A percentile compares a stretch with the other conserved stretches of the same genome.
phyloP scores from a whole-genome alignment of 2,113 vertebrate genomes.

The Cochlearius cochlearius region DNA sequence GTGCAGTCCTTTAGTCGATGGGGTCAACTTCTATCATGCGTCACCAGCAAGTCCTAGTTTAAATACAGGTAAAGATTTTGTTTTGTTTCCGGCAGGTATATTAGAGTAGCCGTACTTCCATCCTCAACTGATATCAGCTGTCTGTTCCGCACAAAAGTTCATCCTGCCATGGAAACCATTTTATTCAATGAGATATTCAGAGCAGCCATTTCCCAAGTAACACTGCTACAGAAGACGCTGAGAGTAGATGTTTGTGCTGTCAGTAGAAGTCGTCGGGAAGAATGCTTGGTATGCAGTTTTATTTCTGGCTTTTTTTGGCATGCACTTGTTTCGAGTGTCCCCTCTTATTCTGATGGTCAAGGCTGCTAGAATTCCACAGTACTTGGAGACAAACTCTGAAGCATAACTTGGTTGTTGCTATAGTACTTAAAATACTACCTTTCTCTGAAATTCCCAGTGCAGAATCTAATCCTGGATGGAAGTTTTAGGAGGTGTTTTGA shows the following conservation, averaged over 20 bases:
- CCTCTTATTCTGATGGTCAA: background rate
- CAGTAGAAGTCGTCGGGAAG: slow-evolving; percentile 65
- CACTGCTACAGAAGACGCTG: slow-evolving; percentile 78
- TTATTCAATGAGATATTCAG: slow-evolving; percentile 78
- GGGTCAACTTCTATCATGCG: background rate
- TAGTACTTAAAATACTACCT: background rate
- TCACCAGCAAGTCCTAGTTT: background rate
- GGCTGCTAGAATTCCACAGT: background rate
- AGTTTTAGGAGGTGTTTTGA: background rate
- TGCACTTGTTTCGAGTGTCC: background rate
- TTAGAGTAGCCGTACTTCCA: slow-evolving; percentile 80
- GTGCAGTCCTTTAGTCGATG: background rate
- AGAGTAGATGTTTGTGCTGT: slow-evolving; percentile 78
- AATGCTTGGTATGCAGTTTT: slow-evolving; percentile 76
- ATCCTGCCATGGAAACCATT: slow-evolving; percentile 67
- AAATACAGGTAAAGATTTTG: background rate
- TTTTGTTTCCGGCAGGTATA: slow-evolving; percentile 70
- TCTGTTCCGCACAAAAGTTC: slow-evolving; percentile 82
- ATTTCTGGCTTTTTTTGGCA: background rate
- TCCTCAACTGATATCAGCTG: slow-evolving; percentile 78
- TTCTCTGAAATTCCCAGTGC: background rate
- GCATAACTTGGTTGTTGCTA: background rate
- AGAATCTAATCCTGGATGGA: background rate
- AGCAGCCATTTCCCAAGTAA: slow-evolving; percentile 66
- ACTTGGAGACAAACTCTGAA: background rate